phyloP scores from a whole-genome alignment of 1,140 invertebrate genomes.

The Heliconius nattereri region DNA sequence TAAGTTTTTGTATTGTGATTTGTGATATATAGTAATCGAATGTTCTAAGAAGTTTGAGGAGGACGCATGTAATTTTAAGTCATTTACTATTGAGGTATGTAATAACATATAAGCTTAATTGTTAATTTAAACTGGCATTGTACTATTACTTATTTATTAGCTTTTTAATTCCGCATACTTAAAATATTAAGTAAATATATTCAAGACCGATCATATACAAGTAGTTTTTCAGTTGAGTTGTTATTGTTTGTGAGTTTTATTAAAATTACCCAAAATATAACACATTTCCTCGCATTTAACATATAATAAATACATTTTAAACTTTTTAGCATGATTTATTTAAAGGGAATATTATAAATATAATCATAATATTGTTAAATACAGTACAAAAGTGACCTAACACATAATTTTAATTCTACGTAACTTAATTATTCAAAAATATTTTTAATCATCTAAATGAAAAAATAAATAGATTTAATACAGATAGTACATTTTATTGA shows the following conservation, averaged over 20 bases:
- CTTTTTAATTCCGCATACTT: background rate
- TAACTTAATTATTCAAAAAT: too few species aligned
- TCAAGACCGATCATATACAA: background rate
- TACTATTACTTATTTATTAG: background rate
- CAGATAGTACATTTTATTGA: too few species aligned
- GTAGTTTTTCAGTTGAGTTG: background rate
- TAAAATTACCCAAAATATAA: background rate
- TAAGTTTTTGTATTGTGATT: slow-evolving; percentile 11
- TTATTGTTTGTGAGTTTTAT: background rate
- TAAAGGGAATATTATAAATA: too few species aligned
- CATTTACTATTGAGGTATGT: slow-evolving; percentile 19
- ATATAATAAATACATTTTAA: background rate
- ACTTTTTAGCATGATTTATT: too few species aligned
- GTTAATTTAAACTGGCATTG: background rate
- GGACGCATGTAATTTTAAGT: slow-evolving; percentile 8
- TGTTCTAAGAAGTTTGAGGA: slow-evolving; percentile 15
- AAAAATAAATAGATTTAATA: too few species aligned
- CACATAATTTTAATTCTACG: too few species aligned
- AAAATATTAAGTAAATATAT: background rate
- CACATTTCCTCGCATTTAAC: background rate
- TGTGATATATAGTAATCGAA: slow-evolving; percentile 7
- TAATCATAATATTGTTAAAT: too few species aligned
- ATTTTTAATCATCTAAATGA: background rate
- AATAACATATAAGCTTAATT: background rate
- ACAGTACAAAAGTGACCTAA: too few species aligned